Conservation (phyloP, 1,140 invertebrate genomes). For the Drosophila pallidifrons region DNA sequence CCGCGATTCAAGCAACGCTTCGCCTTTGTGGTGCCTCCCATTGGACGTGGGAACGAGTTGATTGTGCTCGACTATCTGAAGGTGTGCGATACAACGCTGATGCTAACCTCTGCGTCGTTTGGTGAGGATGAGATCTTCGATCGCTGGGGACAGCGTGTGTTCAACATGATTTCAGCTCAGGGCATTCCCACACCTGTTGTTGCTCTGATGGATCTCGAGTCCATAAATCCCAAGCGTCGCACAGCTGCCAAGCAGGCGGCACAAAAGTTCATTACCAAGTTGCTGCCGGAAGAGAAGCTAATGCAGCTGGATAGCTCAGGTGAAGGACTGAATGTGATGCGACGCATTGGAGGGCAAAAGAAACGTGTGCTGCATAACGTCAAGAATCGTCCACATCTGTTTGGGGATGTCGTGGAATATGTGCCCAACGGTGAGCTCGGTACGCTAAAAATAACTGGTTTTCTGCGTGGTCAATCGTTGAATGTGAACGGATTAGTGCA, state of each 20-base stretch:
- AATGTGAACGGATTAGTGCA: slow-evolving; percentile 96
- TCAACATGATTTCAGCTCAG: slow-evolving; percentile 91
- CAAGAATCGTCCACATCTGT: slow-evolving; percentile 91
- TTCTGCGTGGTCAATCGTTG: slow-evolving; percentile 91
- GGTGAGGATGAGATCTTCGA: slow-evolving; percentile 88
- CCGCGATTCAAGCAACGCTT: slow-evolving; percentile 94
- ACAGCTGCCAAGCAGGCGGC: slow-evolving; percentile 90
- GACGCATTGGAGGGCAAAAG: slow-evolving; percentile 93
- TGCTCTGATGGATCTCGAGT: slow-evolving; percentile 91
- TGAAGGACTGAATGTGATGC: slow-evolving; percentile 92
- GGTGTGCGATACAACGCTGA: slow-evolving; percentile 92
- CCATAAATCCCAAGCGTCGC: slow-evolving; percentile 90
- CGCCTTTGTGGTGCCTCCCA: slow-evolving; percentile 90
- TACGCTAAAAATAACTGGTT: slow-evolving; percentile 94
- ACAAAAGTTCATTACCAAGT: slow-evolving; percentile 91
- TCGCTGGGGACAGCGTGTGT: slow-evolving; percentile 90
- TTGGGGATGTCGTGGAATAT: slow-evolving; percentile 92
- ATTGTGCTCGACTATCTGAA: slow-evolving; percentile 93
- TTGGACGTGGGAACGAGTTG: slow-evolving; percentile 89
- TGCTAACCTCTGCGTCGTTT: slow-evolving; percentile 89
- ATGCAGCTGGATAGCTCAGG: slow-evolving; percentile 90
- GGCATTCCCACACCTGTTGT: slow-evolving; percentile 93
- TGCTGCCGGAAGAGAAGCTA: slow-evolving; percentile 94
- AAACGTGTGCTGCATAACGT: slow-evolving; percentile 90
- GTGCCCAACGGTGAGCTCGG: slow-evolving; percentile 87